phyloP scores from a whole-genome alignment of 2,888 invertebrate genomes.

The Labia minor region DNA sequence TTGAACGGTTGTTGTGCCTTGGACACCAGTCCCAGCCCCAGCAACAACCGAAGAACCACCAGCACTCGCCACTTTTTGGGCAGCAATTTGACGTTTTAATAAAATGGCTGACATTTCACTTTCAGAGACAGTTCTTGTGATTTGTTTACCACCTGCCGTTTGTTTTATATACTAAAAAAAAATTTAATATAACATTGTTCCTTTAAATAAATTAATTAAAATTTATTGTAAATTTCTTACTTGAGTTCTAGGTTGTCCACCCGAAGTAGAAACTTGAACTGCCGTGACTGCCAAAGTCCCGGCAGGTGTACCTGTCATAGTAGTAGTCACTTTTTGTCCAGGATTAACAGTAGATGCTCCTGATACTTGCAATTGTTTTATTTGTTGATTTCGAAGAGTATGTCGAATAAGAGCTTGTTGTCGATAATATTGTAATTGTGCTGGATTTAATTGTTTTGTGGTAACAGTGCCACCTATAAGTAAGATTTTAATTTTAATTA shows the following conservation, averaged over 20 bases:
- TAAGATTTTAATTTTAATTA: too few species aligned
- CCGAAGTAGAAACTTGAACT: not conserved
- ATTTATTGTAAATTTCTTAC: too few species aligned
- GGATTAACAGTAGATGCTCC: conserved; percentile 37
- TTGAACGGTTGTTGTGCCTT: conserved; percentile 31
- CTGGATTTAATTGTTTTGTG: conserved; percentile 32
- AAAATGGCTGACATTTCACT: conserved; percentile 48
- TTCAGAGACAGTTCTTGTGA: conserved; percentile 41
- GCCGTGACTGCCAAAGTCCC: conserved; percentile 28
- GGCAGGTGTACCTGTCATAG: conserved; percentile 31
- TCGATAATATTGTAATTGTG: conserved; percentile 37
- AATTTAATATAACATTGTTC: not conserved
- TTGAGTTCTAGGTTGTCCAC: not conserved
- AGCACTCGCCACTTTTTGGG: conserved; percentile 32
- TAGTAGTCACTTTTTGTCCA: conserved; percentile 37
- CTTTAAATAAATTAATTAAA: not conserved
- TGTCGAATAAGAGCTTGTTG: conserved; percentile 33
- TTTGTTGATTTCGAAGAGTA: conserved; percentile 30
- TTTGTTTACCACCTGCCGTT: conserved; percentile 25
- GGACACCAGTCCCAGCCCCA: conserved; percentile 23
- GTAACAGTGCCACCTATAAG: conserved; percentile 35
- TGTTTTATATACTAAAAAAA: conserved; percentile 19
- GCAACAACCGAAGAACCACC: conserved; percentile 24
- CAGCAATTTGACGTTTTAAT: conserved; percentile 42
- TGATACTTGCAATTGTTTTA: conserved; percentile 35